Evolutionary conservation across 2,888 invertebrate genomes (phyloP), one percentile per base, ranked within the genome.

Genomic region (Hirtodrosophila duncani): DNA sequence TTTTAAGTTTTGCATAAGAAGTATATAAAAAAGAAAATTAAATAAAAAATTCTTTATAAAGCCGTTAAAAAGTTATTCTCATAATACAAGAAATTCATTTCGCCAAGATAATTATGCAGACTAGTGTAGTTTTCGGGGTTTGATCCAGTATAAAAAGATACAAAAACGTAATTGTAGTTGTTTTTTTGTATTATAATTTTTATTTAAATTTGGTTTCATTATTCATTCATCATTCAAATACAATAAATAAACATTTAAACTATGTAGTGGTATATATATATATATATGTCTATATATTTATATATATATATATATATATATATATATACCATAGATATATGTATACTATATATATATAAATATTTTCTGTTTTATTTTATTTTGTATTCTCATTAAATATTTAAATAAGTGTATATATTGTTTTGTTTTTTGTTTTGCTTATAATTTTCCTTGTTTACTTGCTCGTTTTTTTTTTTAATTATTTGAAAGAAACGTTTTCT

Each of bases 191-290:
- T 61, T 62, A 53, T 53, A 55, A 59, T 20, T 72, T 71, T 80
- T 71, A 71, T 80, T 71, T 52, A 77, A 71, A 72, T 71, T 69
- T 71, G 52, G 58, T 77, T 72, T 68, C 33, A 77, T 69, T 61
- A 69, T 72, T n/a, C 68, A 58, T 77, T 60, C 57, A 49, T 60
- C 53, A 48, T 68, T 80, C 44, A 80, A 71, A 77, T 71, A 71
- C 71, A 71, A 71, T 71, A 80, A 71, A 82, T 70, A 80, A 82
- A 83, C 83, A 72, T 82, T 82, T 71, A 79, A 82, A 71, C 80
- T 82, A 75, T 81, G 41, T 81, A 63, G 63, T 79, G 67, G 61
- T 79, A 75, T 77, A 58, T 81, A 77, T 81, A 59, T 75, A 63
- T 64, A 55, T 57, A 57, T 46, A 56, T 58, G 60, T 44, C 36